A percentile compares a stretch with the other conserved stretches of the same genome.
These are phyloP conservation scores for Archaeoteleia sp. DNA, from an alignment of 2,888 invertebrate genomes.

Conservation along the genomic window DNA sequence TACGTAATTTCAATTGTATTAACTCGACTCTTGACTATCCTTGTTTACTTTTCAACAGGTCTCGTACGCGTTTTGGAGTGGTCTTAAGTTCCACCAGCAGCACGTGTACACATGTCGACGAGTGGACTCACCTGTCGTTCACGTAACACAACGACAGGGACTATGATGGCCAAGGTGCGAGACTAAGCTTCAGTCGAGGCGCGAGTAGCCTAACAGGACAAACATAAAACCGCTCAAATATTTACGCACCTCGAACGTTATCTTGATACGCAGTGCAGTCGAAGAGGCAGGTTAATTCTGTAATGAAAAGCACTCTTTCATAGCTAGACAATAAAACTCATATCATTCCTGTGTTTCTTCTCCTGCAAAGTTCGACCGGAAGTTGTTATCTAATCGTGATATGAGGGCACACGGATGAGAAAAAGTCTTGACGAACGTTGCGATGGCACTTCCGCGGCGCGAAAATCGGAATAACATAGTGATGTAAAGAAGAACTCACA, in stretches of 20 bases:
- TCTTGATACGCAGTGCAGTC: slow-evolving; percentile 26
- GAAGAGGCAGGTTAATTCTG: slow-evolving; percentile 46
- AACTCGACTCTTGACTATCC: slow-evolving; percentile 21
- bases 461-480: too few species aligned
- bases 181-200: slow-evolving; percentile 16
- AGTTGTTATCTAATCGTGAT: slow-evolving; percentile 53
- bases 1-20: slow-evolving; percentile 14
- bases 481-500: too few species aligned
- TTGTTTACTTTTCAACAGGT: slow-evolving; percentile 50
- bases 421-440: slow-evolving; percentile 21
- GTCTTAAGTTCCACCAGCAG: slow-evolving; percentile 38
- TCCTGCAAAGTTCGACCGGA: slow-evolving; percentile 42
- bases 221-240: slow-evolving; percentile 47
- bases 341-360: slow-evolving; percentile 42
- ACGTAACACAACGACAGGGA: slow-evolving; percentile 25
- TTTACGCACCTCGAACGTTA: slow-evolving; percentile 38
- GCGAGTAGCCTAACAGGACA: slow-evolving; percentile 38
- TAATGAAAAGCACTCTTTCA: slow-evolving; percentile 52
- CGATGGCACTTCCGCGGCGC: too few species aligned
- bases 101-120: slow-evolving; percentile 35
- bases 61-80: slow-evolving; percentile 34
- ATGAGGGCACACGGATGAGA: slow-evolving; percentile 27
- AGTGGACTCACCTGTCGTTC: slow-evolving; percentile 42
- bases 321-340: slow-evolving; percentile 44
- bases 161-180: slow-evolving; percentile 28